Evolutionary conservation across 1,140 invertebrate species (phyloP).

Genomic region (Dysdera silvatica): DNA sequence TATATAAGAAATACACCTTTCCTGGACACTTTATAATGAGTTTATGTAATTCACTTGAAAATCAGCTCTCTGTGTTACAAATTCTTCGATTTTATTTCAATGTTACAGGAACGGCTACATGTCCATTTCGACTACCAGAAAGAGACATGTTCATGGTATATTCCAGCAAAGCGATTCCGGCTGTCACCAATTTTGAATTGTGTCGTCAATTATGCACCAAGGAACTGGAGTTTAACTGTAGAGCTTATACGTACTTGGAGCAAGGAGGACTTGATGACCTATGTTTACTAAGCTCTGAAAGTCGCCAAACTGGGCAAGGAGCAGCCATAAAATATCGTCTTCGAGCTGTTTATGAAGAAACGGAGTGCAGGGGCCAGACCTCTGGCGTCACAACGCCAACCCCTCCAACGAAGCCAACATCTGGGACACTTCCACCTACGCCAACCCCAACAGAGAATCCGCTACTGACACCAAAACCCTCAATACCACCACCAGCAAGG

Average conservation of each 20-base stretch:
- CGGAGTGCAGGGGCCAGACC: conserved; percentile 38
- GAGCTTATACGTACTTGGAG: conserved; percentile 48
- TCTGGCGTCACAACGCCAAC: neutral
- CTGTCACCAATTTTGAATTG: conserved; percentile 36
- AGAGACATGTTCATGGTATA: conserved; percentile 45
- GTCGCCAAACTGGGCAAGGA: conserved; percentile 39
- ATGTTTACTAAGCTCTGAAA: conserved; percentile 45
- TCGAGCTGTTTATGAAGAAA: conserved; percentile 44
- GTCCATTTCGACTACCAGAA: conserved; percentile 38
- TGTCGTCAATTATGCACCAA: conserved; percentile 47
- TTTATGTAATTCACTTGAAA: too few species aligned
- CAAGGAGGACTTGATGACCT: conserved; percentile 33
- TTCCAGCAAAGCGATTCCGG: conserved; percentile 44
- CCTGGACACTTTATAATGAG: too few species aligned
- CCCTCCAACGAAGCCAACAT: neutral
- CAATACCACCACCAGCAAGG: conserved; percentile 3
- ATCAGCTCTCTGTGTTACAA: neutral
- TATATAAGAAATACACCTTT: too few species aligned
- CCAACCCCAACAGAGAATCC: neutral
- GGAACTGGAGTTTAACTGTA: conserved; percentile 48
- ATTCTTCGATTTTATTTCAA: neutral
- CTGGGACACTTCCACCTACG: neutral
- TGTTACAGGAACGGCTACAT: conserved; percentile 39
- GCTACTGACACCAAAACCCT: conserved; percentile 1
- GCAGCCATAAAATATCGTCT: conserved; percentile 42